A percentile compares a stretch with the other conserved stretches of the same genome.
phyloP scores from a whole-genome alignment of 2,797 vertebrate genomes.

The Xiphorhynchus erythropygius region DNA sequence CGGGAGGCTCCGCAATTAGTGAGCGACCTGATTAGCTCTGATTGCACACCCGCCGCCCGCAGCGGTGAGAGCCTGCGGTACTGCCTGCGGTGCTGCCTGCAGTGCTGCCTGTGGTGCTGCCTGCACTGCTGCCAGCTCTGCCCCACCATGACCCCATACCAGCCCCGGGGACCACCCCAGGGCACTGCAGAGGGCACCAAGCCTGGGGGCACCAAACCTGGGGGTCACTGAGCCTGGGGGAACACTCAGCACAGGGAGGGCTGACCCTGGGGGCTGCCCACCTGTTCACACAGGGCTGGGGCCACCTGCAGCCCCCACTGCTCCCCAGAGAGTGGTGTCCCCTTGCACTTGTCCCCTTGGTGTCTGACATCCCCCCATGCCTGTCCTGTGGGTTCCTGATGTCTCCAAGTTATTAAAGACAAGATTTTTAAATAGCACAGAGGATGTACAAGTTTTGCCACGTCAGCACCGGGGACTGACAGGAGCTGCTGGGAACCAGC shows the following conservation, averaged over 20 bases:
- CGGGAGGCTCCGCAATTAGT: conserved; percentile 57
- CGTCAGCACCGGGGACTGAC: conserved; percentile 19
- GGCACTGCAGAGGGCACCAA: neutral
- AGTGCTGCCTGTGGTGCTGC: neutral
- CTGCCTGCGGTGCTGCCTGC: neutral
- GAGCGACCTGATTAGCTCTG: conserved; percentile 62
- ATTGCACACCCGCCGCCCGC: conserved; percentile 25
- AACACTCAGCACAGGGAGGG: neutral
- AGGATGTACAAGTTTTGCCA: neutral
- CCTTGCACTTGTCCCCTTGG: neutral
- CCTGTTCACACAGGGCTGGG: neutral
- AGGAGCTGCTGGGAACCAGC: conserved; percentile 9
- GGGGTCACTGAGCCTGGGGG: neutral
- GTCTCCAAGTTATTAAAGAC: neutral
- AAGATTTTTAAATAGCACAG: neutral
- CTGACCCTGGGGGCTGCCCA: rapidly evolving
- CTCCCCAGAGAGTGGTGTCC: neutral
- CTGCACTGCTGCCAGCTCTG: neutral
- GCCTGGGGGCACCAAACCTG: neutral
- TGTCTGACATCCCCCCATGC: neutral
- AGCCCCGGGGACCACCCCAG: neutral
- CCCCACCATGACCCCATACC: neutral
- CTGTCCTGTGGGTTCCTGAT: neutral
- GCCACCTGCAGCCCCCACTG: neutral
- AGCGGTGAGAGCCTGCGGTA: neutral